Conservation (phyloP, 35 echinoderm and acorn worm genomes). For the Patiria miniata region DNA sequence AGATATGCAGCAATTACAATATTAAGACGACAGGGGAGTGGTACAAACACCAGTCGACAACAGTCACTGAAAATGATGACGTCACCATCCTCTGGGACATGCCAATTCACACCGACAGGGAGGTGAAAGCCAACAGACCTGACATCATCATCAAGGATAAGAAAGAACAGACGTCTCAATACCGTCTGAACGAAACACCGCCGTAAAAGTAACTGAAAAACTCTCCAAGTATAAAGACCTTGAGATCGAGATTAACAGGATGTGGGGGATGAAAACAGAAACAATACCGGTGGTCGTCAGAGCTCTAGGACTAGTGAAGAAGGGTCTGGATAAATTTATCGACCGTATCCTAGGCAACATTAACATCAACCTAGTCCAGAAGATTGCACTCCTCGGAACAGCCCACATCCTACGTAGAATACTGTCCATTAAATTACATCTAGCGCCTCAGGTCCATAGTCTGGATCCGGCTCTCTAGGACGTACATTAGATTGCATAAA, state of each 20-base stretch:
- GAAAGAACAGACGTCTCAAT: background rate
- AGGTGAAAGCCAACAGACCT: too few species aligned
- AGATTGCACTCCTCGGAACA: background rate
- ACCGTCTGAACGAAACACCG: background rate
- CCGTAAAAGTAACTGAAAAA: background rate
- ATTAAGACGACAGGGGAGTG: too few species aligned
- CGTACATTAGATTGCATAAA: background rate
- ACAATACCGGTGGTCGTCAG: too few species aligned
- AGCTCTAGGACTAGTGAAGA: too few species aligned
- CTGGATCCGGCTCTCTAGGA: background rate
- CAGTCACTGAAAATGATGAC: background rate
- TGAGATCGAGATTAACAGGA: too few species aligned
- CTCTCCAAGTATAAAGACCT: background rate
- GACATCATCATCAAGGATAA: too few species aligned
- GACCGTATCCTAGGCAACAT: too few species aligned
- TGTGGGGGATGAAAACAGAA: too few species aligned
- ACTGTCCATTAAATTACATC: background rate
- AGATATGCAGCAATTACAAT: too few species aligned
- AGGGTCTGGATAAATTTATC: too few species aligned
- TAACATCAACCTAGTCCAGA: background rate
- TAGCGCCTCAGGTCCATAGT: background rate
- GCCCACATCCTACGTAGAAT: background rate
- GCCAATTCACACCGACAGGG: too few species aligned
- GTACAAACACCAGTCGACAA: too few species aligned
- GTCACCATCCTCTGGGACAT: constrained; percentile 17